Base-by-base conservation (phyloP, 2,797 vertebrate genomes). In the Vespertilio murinus region DNA sequence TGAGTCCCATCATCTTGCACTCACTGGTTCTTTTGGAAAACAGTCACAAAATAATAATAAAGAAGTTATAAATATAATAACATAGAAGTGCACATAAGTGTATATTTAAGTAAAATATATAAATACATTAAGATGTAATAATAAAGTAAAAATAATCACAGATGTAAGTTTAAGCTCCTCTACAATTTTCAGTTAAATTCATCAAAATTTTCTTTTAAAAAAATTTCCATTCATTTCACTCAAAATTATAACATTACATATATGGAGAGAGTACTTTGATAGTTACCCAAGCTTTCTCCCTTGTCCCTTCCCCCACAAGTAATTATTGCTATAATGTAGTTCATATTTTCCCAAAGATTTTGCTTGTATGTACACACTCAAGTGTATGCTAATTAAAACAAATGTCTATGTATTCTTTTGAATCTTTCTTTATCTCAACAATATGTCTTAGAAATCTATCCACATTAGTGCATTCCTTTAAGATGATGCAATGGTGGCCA, bases 21-120 rank as follows among this genome's bases (percentile, higher is more conserved):
- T n/a, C 90, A 79, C 64, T 30, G 33, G 40, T 75, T 93, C 33
- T 88, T 45, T 80, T 67, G 33, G 38, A 70, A 93, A 96, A 93
- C 35, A 85, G 69, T 47, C 47, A 78, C 23, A 73, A 73, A 33
- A 65, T 64, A 70, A 87, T 54, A 86, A 42, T 28, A 64, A 70
- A 49, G 40, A 70, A 83, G 56, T 38, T 52, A 64, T 11, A 85
- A 70, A 82, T 45, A 38, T 75, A n/a, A 30, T 35, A 74, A 61
- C 40, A 54, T 35, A n/a, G 59, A 61, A 61, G 59, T 61, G 28
- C 28, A 61, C 23, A 61, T 38, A 56, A 23, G 28, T 42, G 12
- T 59, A 40, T 22, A 49, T 20, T 92, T 33, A 61, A 49, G 40
- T 64, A 69, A 42, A 54, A 88, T 23, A 25, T 49, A 40, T 7